phyloP scores from a whole-genome alignment of 1,140 invertebrate species.

The Rhyzopertha dominica region DNA sequence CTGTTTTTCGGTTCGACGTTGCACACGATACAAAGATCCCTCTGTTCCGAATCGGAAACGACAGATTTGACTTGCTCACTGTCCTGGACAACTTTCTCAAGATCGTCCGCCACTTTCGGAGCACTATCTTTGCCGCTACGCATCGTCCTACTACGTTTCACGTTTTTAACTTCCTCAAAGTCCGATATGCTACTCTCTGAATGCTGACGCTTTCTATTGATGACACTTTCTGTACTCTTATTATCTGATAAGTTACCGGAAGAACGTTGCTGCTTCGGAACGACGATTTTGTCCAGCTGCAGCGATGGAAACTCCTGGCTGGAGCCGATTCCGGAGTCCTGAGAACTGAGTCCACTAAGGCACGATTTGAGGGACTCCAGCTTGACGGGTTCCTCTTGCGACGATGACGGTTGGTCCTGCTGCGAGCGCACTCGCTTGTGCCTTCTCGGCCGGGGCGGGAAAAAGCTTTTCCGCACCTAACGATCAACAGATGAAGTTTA shows the following conservation, averaged over 20 bases:
- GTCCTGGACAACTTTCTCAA: conserved; percentile 1
- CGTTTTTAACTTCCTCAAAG: conserved; percentile 18
- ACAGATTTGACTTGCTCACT: conserved; percentile 6
- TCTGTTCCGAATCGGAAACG: conserved; percentile 12
- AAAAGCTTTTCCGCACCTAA: conserved; percentile 59
- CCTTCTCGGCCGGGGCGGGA: conserved; percentile 56
- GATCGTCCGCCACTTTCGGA: background rate
- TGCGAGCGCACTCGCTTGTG: conserved; percentile 20
- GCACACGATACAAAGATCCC: conserved; percentile 56
- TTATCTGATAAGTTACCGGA: too few relatives aligned
- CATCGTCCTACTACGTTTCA: background rate
- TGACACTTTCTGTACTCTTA: background rate
- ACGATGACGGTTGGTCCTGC: conserved; percentile 11
- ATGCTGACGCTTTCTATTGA: conserved; percentile 22
- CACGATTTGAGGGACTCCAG: conserved; percentile 33
- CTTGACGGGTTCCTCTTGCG: conserved; percentile 23
- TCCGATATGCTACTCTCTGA: conserved; percentile 34
- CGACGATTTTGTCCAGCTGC: conserved; percentile 32
- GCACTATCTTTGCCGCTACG: background rate
- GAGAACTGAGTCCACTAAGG: conserved; percentile 28
- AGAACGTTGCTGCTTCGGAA: conserved; percentile 21
- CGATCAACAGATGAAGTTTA: too few relatives aligned
- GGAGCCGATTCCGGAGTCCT: conserved; percentile 33
- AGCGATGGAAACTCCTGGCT: conserved; percentile 32
- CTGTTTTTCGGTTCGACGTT: conserved; percentile 56